Evolutionary conservation across 2,888 invertebrate genomes (phyloP), one percentile per base, ranked within the genome.

Genomic region (Odontocolon sp.): DNA sequence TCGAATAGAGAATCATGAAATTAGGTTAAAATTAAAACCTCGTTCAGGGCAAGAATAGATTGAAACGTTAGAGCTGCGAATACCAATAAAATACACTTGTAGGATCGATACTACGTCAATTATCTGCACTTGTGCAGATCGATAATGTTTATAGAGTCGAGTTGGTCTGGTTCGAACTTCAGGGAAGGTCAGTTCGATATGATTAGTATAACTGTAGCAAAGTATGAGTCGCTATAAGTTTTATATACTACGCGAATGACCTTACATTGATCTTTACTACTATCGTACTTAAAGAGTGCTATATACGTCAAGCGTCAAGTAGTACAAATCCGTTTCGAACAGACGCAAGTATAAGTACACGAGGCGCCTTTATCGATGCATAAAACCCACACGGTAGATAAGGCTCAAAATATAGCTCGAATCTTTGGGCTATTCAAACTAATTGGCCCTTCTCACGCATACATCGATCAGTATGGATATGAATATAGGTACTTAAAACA

Each of bases 251-350:
- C 11, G 21, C 2, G 6, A 9, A 21, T 21, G 18, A 42, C 3
- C 18, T 4, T 21, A 16, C 42, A n/a, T n/a, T 9, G 9, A 3
- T 36, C n/a, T 2, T 36, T 11, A n/a, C 11, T 36, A 8, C n/a
- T n/a, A n/a, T n/a, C n/a, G n/a, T n/a, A n/a, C 36, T 2, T 9
- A 8, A 3, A n/a, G 8, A n/a, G 8, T 11, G 36, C 36, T 2
- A 6, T 11, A n/a, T n/a, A 36, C 3, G 8, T 36, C 11, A 11
- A 36, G 11, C n/a, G 23, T 16, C 42, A 14, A 67, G 67, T 67
- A 67, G 67, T 67, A 28, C 42, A 50, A 4, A n/a, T n/a, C 9
- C 18, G 56, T 11, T 56, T 56, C 42, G 33, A 42, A 21, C 67
- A 56, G 67, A 42, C 67, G 14, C 14, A 67, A 45, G 18, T 21